Evolutionary conservation across 2,888 invertebrate species (phyloP), one percentile per base, ranked within the genome.

Genomic region (Drosophila aldrichi): DNA sequence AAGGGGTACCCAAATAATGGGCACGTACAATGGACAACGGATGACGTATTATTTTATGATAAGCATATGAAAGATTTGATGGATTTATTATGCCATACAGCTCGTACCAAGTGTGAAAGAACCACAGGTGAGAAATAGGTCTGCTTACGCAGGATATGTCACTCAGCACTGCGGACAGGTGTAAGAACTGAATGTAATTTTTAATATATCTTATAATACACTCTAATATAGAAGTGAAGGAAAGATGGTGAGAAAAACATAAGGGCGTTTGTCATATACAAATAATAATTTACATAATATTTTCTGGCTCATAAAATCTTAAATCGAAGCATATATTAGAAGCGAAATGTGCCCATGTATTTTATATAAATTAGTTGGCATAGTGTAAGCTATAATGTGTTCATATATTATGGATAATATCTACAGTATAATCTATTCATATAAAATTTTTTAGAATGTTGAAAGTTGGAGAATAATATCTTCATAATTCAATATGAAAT

Each of bases 21-120:
- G 66, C 57, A 64, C 46, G 43, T n/a, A 70, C 60, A 62, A 52
- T 67, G 34, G 46, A 64, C 68, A 61, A 25, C 36, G 82, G 74
- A 81, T 86, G 88, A 86, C 86, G 82, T 78, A 86, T 89, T 81
- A 77, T 70, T 79, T 79, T 69, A 70, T 85, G 90, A 86, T 89
- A 89, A 74, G 75, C 79, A 85, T 77, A 70, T 77, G 85, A 88
- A 82, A 66, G 57, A 70, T 74, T 73, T 86, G 86, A 89, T 89
- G 90, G 86, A 89, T 86, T 88, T 81, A 85, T 88, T 82, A 82
- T 74, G 64, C 38, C 34, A 48, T 25, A 44, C 49, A 22, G 46
- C 25, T 36, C 49, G 58, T 9, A 38, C 25, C 18, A 51, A 62
- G 81, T 76, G 81, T 81, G 78, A 78, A 80, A 22, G 29, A 38